Conservation (phyloP, 2,113 vertebrate species). For the Carassius gibelio region DNA sequence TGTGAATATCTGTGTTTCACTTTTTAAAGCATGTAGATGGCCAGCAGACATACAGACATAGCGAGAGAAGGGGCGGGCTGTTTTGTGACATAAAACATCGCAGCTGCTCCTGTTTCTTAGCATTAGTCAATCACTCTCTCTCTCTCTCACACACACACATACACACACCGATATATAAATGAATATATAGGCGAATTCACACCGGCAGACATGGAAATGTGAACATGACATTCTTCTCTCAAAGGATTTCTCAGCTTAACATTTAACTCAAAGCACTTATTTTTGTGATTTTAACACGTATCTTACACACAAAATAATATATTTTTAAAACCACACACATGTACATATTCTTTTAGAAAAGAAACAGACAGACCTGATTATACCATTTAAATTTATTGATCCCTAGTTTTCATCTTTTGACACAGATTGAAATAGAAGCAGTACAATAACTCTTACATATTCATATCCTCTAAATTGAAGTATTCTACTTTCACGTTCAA, state of each 20-base stretch:
- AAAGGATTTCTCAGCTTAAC: slow-evolving; percentile 19
- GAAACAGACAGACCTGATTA: neutral
- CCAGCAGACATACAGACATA: too few species aligned
- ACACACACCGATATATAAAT: slow-evolving; percentile 23
- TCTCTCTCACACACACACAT: neutral
- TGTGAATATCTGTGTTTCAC: neutral
- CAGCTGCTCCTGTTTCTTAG: slow-evolving; percentile 57
- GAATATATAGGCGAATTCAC: slow-evolving; percentile 36
- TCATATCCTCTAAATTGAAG: slow-evolving; percentile 1
- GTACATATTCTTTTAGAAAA: neutral
- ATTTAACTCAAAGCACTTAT: neutral
- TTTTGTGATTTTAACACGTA: neutral
- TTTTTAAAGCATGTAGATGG: neutral
- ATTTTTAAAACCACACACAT: too few species aligned
- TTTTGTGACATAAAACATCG: slow-evolving; percentile 27
- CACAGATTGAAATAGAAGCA: slow-evolving; percentile 34
- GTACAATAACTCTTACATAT: slow-evolving; percentile 20
- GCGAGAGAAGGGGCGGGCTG: neutral
- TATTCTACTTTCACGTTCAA: slow-evolving; percentile 12
- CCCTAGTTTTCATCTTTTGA: slow-evolving; percentile 23
- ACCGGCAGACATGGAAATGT: slow-evolving; percentile 34
- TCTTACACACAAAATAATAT: neutral
- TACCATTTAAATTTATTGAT: slow-evolving; percentile 49
- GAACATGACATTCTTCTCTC: neutral
- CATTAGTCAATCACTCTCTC: neutral